Base-by-base conservation (phyloP, 2,113 vertebrate genomes). In the Tiliqua scincoides region DNA sequence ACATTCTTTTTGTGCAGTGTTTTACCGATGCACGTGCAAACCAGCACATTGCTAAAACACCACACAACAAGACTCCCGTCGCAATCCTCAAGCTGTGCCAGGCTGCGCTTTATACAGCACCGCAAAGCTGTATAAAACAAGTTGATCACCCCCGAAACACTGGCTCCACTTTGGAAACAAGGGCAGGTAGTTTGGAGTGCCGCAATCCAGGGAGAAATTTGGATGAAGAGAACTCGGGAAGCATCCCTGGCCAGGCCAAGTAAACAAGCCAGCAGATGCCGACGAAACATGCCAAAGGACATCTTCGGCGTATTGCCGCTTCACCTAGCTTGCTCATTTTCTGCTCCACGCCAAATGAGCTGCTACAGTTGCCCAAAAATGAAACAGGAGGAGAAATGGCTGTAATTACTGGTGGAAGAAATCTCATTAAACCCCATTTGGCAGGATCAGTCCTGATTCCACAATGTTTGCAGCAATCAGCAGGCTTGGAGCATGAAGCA, bases 381-480 rank as follows among this genome's bases (percentile, higher is more conserved):
- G 15, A 32, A n/a, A 23, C 1, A 0, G 17, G n/a, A 35, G 74
- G 27, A 10, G 65, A 23, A 2, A 2, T 1, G 3, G 8, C 20
- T 30, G 25, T 75, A 65, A 30, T 25, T 40, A 62, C 73, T 30
- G 17, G 1, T 3, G 6, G 25, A 18, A 32, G 57, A 72, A 65
- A 68, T 6, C 27, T 2, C 18, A 18, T 2, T 43, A 48, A 23
- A 54, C 43, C 71, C 10, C 20, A 9, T 63, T 1, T 37, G n/a
- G 40, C 32, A 1, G 0, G 5, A 52, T 48, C 62, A 52, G 48
- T 65, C 79, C 43, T 21, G 27, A 52, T 52, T 65, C 63, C 12
- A 21, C 40, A 67, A 67, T 67, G 79, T 5, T 17, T 65, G 27
- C 62, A 32, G 63, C 27, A 81, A 37, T 52, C 79, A 81, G 40